phyloP scores from a whole-genome alignment of 2,113 vertebrate species.

The Rhinolophus sinicus region DNA sequence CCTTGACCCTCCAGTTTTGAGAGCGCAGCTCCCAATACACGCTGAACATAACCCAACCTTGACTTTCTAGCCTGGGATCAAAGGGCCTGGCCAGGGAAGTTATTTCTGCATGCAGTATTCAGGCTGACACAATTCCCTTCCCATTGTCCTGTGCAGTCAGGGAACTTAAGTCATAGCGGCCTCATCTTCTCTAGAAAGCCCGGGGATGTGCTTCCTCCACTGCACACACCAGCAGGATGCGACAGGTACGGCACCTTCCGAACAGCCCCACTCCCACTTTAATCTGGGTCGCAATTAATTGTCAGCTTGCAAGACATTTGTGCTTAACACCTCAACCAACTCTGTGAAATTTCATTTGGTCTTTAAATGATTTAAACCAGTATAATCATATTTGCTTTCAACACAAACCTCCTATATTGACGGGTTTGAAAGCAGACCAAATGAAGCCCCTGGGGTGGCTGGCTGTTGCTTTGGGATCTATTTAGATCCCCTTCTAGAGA shows the following conservation, averaged over 20 bases:
- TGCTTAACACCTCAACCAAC: constrained; percentile 62
- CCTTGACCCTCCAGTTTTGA: background rate
- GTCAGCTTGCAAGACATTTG: constrained; percentile 7
- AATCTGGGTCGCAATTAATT: constrained; percentile 73
- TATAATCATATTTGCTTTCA: constrained; percentile 79
- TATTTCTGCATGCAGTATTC: fast-evolving
- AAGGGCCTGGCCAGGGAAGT: background rate
- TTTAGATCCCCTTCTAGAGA: background rate
- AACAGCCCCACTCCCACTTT: constrained; percentile 46
- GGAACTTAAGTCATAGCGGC: background rate
- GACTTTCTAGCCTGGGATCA: background rate
- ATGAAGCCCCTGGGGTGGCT: background rate
- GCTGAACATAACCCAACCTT: background rate
- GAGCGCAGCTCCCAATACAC: background rate
- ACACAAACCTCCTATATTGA: constrained; percentile 58
- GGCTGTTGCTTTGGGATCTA: constrained; percentile 19
- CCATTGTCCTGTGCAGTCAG: background rate
- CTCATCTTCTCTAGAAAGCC: constrained; percentile 41
- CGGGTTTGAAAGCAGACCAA: background rate
- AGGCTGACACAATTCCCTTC: background rate
- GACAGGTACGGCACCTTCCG: background rate
- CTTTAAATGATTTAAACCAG: constrained; percentile 70
- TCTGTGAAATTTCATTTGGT: constrained; percentile 73
- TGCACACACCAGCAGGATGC: background rate
- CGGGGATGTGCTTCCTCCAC: background rate